Conservation (phyloP, 2,797 vertebrate genomes). For the Buceros bicornis region DNA sequence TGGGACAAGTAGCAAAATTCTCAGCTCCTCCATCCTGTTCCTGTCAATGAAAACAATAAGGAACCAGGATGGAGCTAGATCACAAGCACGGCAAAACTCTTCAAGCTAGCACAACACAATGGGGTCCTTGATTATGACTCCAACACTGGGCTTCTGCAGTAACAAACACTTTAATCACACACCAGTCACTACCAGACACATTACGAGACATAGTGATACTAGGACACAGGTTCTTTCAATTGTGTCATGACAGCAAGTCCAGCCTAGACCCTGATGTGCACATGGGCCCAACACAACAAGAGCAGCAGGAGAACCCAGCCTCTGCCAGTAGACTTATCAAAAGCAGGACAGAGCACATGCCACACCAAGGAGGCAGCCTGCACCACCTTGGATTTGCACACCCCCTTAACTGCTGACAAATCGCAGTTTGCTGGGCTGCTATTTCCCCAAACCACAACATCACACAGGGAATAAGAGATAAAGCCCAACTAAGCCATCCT, state of each 20-base stretch:
- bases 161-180: neutral
- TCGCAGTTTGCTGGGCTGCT: neutral
- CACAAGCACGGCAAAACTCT: neutral
- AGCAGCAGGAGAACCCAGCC: neutral
- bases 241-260: neutral
- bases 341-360: neutral
- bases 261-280: neutral
- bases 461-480: accelerated
- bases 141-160: neutral
- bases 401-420: neutral
- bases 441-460: neutral
- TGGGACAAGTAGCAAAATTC: neutral
- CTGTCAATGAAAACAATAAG: neutral
- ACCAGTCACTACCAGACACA: neutral
- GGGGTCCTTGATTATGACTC: neutral
- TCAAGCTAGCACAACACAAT: neutral
- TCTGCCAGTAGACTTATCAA: neutral
- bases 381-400: neutral
- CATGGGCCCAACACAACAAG: neutral
- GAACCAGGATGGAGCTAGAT: neutral
- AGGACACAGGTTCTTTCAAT: neutral
- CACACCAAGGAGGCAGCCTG: neutral
- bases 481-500: neutral
- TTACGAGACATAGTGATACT: neutral
- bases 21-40: neutral